Percentiles rank a stretch among this genome's conserved stretches.
Evolutionary conservation across 2,888 invertebrate genomes (phyloP).

Genomic region (Frankliniella intonsa): DNA sequence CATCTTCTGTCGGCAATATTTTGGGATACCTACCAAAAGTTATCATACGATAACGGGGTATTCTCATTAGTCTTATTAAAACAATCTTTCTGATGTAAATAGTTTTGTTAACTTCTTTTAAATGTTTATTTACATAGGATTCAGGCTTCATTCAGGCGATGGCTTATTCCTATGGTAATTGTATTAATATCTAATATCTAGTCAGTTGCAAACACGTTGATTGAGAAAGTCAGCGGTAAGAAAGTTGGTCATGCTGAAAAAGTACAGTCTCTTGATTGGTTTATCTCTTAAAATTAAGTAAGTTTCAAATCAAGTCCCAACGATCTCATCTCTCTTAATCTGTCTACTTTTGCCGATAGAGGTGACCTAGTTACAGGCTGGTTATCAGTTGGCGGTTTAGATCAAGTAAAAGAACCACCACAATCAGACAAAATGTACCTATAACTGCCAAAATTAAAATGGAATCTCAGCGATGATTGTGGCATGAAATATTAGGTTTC

Average conservation of each 20-base stretch:
- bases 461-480: no score
- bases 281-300: no score
- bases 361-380: no score
- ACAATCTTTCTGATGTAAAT: constrained; percentile 13
- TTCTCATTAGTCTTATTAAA: background rate
- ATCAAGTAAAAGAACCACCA: no score
- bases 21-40: background rate
- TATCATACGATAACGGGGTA: background rate
- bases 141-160: background rate
- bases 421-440: no score
- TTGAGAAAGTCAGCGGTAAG: background rate
- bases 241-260: background rate
- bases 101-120: constrained; percentile 24
- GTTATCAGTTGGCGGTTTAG: no score
- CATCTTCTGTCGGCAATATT: constrained; percentile 22
- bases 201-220: background rate
- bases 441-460: no score
- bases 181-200: background rate
- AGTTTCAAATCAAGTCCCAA: no score
- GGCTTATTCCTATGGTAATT: background rate
- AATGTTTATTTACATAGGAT: constrained; percentile 7
- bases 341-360: no score
- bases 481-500: no score
- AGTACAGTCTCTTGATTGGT: no score
- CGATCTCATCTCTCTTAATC: no score